Percentiles rank a stretch among this genome's conserved stretches.
These are phyloP conservation scores for Lepidotrigona ventralis DNA, from an alignment of 1,140 invertebrate genomes.

Conservation along the genomic window DNA sequence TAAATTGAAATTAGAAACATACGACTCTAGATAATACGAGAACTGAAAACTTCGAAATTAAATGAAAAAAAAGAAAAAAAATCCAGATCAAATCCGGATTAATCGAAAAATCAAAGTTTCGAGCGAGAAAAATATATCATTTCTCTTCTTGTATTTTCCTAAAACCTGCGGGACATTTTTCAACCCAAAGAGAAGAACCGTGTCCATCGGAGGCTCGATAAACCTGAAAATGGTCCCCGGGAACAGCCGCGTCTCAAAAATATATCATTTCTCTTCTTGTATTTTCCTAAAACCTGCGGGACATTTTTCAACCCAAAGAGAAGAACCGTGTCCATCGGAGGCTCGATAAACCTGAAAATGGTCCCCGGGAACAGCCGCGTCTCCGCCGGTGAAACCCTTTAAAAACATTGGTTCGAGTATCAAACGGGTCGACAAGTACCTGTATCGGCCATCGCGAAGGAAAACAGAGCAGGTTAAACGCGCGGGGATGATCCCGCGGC, in stretches of 20 bases:
- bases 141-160: not conserved
- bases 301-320: slow-evolving; percentile 17
- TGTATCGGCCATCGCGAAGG: slow-evolving; percentile 18
- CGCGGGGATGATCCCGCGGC: not conserved
- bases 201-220: slow-evolving; percentile 29
- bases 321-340: slow-evolving; percentile 19
- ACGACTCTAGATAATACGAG: too few species aligned
- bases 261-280: not conserved
- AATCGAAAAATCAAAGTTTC: too few species aligned
- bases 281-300: not conserved
- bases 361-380: not conserved
- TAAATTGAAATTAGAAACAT: too few species aligned
- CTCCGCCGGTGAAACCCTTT: slow-evolving; percentile 7
- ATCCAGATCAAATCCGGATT: too few species aligned
- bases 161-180: not conserved
- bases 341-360: slow-evolving; percentile 44
- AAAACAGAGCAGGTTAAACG: not conserved
- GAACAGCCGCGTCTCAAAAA: not conserved
- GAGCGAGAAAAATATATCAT: not conserved
- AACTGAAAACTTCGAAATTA: too few species aligned
- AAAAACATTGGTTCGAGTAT: slow-evolving; percentile 20
- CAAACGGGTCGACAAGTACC: not conserved
- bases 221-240: slow-evolving; percentile 37
- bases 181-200: slow-evolving; percentile 28
- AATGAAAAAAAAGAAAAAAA: too few species aligned